Evolutionary conservation across 2,888 invertebrate genomes (phyloP).

Genomic region (Phlogophora meticulosa): DNA sequence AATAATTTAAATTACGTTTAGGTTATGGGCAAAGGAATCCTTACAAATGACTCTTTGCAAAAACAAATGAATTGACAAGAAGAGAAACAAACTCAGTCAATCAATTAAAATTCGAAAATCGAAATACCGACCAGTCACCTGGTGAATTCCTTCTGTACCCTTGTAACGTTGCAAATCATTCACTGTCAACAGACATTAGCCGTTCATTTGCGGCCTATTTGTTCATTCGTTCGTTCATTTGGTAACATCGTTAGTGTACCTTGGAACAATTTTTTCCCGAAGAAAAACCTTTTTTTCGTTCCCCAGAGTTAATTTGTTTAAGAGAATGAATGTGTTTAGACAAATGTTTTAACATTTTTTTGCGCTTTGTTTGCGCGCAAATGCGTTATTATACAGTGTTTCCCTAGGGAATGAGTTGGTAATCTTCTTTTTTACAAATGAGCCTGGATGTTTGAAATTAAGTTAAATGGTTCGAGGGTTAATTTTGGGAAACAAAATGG

Average conservation of each 20-base stretch:
- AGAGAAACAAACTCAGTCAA: constrained; percentile 43
- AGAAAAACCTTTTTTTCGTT: constrained; percentile 66
- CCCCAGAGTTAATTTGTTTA: constrained; percentile 79
- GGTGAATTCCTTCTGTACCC: constrained; percentile 73
- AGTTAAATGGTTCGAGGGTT: constrained; percentile 61
- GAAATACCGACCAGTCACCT: constrained; percentile 57
- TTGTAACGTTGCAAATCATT: constrained; percentile 77
- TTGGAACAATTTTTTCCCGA: constrained; percentile 60
- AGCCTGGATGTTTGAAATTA: constrained; percentile 58
- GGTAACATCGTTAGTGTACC: constrained; percentile 75
- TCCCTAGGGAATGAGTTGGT: constrained; percentile 62
- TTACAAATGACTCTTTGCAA: background rate
- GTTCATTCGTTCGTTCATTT: constrained; percentile 80
- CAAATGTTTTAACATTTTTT: constrained; percentile 73
- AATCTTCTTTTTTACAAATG: constrained; percentile 65
- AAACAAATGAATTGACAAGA: constrained; percentile 12
- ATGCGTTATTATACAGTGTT: constrained; percentile 67
- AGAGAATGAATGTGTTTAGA: constrained; percentile 79
- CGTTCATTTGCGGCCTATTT: constrained; percentile 79
- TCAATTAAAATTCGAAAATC: constrained; percentile 64
- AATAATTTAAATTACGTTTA: too few relatives aligned
- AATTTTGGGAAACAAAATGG: constrained; percentile 54
- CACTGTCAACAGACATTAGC: constrained; percentile 80
- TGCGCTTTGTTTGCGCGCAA: constrained; percentile 70
- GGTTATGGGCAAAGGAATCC: too few relatives aligned